Percentiles rank a stretch among this genome's conserved stretches.
Conservation (phyloP, 2,113 vertebrate genomes). For the Herpailurus yagouaroundi region DNA sequence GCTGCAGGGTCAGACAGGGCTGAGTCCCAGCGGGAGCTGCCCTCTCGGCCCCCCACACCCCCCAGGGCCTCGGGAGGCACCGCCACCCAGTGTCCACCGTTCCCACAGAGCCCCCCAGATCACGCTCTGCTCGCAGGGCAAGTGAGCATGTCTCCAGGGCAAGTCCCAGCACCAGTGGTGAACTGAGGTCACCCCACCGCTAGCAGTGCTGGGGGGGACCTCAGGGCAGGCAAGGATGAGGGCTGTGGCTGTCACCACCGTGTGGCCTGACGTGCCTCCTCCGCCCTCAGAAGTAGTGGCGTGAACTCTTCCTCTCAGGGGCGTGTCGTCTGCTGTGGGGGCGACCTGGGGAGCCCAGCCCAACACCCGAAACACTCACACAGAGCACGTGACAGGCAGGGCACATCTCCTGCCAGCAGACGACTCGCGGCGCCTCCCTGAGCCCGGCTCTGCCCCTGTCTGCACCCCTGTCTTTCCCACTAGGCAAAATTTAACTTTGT, state of each 20-base stretch:
- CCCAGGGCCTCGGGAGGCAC: background rate
- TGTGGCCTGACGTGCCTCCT: background rate
- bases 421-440: too few relatives aligned
- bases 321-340: background rate
- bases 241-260: background rate
- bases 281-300: background rate
- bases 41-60: background rate
- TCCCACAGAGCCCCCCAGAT: background rate
- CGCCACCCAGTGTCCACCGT: background rate
- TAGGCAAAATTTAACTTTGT: background rate
- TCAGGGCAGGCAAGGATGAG: background rate
- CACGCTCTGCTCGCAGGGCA: accelerated
- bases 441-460: background rate
- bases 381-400: background rate
- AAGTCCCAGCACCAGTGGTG: background rate
- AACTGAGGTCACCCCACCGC: background rate
- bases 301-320: background rate
- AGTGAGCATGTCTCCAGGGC: background rate
- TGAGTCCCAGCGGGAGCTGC: background rate
- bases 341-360: background rate
- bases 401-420: too few relatives aligned
- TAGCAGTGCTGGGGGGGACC: background rate
- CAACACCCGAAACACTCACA: background rate
- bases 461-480: background rate
- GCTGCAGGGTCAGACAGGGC: accelerated